Evolutionary conservation across 2,888 invertebrate genomes (phyloP).

Genomic region (Neoaliturus tenellus): DNA sequence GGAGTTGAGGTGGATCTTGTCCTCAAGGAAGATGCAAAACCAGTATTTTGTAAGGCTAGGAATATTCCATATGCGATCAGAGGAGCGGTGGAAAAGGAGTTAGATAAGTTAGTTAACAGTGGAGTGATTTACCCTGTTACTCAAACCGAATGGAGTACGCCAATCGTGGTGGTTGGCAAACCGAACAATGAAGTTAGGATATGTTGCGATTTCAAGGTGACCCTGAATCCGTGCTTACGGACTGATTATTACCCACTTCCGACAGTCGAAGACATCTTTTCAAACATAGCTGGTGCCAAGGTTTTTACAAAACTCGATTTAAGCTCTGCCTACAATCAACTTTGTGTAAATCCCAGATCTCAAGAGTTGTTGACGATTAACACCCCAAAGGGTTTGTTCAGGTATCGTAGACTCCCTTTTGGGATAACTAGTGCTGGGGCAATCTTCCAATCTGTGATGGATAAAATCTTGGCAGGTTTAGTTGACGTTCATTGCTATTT

Average conservation of each 20-base stretch:
- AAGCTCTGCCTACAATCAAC: not conserved
- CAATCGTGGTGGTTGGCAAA: not conserved
- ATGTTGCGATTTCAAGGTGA: slow-evolving; percentile 5
- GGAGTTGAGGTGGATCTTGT: not conserved
- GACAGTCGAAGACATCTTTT: not conserved
- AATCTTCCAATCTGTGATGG: not conserved
- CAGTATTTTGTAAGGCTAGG: not conserved
- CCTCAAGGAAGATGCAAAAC: not conserved
- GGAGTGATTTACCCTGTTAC: not conserved
- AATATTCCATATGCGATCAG: not conserved
- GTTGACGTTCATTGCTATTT: not conserved
- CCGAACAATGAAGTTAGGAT: not conserved
- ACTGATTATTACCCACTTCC: not conserved
- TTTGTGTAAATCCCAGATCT: not conserved
- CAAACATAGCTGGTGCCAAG: not conserved
- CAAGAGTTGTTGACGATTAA: not conserved
- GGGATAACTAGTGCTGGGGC: not conserved
- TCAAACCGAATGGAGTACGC: not conserved
- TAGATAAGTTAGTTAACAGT: not conserved
- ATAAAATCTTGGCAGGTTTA: not conserved
- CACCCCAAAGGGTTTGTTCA: not conserved
- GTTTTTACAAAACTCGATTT: not conserved
- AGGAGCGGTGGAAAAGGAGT: not conserved
- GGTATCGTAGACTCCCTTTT: not conserved
- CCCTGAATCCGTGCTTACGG: not conserved